These are phyloP conservation scores for Catalaphyllia jardinei DNA, from an alignment of 64 coral and sea anemone genomes.

Conservation along the genomic window DNA sequence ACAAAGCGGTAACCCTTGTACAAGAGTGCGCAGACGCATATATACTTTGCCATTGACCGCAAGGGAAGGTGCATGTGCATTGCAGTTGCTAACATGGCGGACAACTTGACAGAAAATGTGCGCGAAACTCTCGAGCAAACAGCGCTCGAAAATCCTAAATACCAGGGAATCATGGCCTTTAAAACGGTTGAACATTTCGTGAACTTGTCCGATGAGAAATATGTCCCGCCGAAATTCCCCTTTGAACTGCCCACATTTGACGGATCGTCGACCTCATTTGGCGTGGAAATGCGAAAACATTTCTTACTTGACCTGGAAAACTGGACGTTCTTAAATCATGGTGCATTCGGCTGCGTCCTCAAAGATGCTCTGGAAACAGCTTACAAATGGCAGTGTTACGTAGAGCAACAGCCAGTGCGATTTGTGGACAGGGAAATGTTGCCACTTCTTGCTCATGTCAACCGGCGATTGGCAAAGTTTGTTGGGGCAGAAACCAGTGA, in stretches of 20 bases:
- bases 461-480: constrained; percentile 53
- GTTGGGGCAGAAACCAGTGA: constrained; percentile 49
- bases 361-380: constrained; percentile 50
- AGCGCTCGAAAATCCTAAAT: not conserved
- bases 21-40: too few species aligned
- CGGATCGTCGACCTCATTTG: not conserved
- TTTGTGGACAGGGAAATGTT: constrained; percentile 61
- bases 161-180: constrained; percentile 47
- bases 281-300: constrained; percentile 30
- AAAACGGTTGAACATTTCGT: constrained; percentile 25
- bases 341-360: constrained; percentile 57
- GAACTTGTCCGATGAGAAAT: constrained; percentile 21
- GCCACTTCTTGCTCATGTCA: constrained; percentile 33
- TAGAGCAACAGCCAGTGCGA: constrained; percentile 50
- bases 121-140: constrained; percentile 1
- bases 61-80: not conserved
- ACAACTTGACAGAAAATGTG: not conserved
- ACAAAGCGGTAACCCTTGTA: too few species aligned
- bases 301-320: constrained; percentile 64
- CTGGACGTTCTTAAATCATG: constrained; percentile 66
- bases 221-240: constrained; percentile 50
- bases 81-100: constrained; percentile 15
- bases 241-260: constrained; percentile 33
- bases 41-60: too few species aligned
- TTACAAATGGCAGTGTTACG: constrained; percentile 42